Evolutionary conservation across 64 coral and sea anemone genomes (phyloP).

Genomic region (Anthopleura sola): DNA sequence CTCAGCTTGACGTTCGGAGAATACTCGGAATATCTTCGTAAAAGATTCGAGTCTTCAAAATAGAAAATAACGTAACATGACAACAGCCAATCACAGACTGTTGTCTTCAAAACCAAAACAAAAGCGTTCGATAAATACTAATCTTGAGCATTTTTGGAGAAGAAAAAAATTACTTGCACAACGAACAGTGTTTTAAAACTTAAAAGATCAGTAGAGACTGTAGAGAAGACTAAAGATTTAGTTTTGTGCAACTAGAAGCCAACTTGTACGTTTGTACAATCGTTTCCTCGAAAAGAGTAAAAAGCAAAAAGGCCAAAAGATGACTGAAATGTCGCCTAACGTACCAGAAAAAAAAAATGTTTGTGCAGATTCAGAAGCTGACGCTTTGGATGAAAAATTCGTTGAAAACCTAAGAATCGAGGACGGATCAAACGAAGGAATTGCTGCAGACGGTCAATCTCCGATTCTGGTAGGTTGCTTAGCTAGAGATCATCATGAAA

Average conservation of each 20-base stretch:
- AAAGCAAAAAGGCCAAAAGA: neutral
- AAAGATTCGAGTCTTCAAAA: neutral
- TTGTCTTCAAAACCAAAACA: constrained; percentile 3
- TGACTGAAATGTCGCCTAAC: neutral
- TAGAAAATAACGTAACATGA: neutral
- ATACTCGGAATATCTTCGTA: neutral
- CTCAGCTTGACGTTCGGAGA: neutral
- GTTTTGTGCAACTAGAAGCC: neutral
- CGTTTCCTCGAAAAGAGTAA: too few species aligned
- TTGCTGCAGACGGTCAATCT: neutral
- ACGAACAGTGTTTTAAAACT: neutral
- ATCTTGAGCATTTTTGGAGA: neutral
- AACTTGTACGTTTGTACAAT: too few species aligned
- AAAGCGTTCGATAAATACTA: neutral
- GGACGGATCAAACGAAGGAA: neutral
- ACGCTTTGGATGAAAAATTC: neutral
- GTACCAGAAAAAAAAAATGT: neutral
- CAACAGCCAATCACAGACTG: neutral
- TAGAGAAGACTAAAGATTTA: neutral
- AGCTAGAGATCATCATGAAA: too few species aligned
- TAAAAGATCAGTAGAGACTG: neutral
- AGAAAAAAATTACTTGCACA: neutral
- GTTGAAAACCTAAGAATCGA: neutral
- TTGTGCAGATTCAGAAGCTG: neutral
- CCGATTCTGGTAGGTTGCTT: neutral